phyloP scores from a whole-genome alignment of 2,113 vertebrate species.

The Noturus placidus region DNA sequence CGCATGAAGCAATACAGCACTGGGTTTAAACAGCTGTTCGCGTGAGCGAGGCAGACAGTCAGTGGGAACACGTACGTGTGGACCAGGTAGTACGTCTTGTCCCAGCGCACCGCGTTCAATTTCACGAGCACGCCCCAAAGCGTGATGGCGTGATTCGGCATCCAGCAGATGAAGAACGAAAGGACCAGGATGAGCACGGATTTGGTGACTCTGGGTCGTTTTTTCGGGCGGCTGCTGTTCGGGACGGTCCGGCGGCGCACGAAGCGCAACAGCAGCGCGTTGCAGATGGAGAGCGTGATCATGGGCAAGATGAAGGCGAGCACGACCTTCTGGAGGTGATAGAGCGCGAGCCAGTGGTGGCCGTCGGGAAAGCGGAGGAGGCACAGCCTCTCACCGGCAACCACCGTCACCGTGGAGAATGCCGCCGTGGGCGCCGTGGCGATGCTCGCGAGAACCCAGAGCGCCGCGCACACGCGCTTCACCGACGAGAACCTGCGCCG shows the following conservation, averaged over 20 bases:
- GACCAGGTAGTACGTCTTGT: slow-evolving; percentile 70
- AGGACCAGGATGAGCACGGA: slow-evolving; percentile 68
- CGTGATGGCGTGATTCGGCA: slow-evolving; percentile 75
- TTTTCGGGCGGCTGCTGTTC: slow-evolving; percentile 59
- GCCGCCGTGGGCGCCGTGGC: slow-evolving; percentile 70
- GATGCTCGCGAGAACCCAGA: slow-evolving; percentile 66
- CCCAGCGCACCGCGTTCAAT: slow-evolving; percentile 75
- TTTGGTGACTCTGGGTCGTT: slow-evolving; percentile 66
- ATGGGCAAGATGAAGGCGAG: slow-evolving; percentile 72
- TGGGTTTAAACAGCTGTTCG: slow-evolving; percentile 79
- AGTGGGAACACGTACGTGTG: slow-evolving; percentile 79
- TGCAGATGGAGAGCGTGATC: slow-evolving; percentile 68
- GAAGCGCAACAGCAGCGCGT: slow-evolving; percentile 72
- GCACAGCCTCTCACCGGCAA: slow-evolving; percentile 71
- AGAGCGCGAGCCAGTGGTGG: slow-evolving; percentile 71
- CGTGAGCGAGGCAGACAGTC: slow-evolving; percentile 76
- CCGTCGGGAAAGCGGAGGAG: slow-evolving; percentile 72
- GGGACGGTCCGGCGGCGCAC: slow-evolving; percentile 68
- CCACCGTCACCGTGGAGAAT: slow-evolving; percentile 67
- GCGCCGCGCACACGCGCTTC: slow-evolving; percentile 67
- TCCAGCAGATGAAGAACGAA: slow-evolving; percentile 73
- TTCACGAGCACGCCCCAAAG: slow-evolving; percentile 81
- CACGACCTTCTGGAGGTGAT: slow-evolving; percentile 73
- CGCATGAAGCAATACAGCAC: slow-evolving; percentile 77
- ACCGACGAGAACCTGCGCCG: slow-evolving; percentile 56